These are phyloP conservation scores for Drosophila nr. fundita DNA, from an alignment of 2,888 invertebrate genomes.

Conservation along the genomic window DNA sequence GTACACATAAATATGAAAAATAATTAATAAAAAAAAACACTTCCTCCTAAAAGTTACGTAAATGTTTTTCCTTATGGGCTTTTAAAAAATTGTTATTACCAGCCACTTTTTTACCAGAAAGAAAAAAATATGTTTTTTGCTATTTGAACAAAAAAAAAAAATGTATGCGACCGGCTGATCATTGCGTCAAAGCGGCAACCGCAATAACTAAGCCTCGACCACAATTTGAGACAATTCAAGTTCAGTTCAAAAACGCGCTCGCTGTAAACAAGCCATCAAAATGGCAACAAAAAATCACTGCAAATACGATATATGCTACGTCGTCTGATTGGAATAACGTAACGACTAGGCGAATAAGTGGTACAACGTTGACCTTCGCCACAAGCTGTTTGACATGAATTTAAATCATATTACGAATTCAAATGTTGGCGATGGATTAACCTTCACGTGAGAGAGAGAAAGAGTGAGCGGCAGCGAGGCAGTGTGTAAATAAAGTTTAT, in stretches of 20 bases:
- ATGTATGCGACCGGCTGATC: slow-evolving; percentile 35
- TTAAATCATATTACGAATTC: slow-evolving; percentile 37
- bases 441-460: slow-evolving; percentile 45
- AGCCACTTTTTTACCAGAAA: slow-evolving; percentile 17
- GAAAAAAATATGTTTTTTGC: not conserved
- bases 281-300: slow-evolving; percentile 27
- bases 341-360: slow-evolving; percentile 21
- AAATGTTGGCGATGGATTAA: slow-evolving; percentile 8
- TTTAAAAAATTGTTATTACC: slow-evolving; percentile 8
- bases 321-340: slow-evolving; percentile 42
- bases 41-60: slow-evolving; percentile 18
- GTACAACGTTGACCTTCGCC: slow-evolving; percentile 45
- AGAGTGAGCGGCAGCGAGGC: not conserved
- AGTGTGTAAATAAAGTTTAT: slow-evolving; percentile 4
- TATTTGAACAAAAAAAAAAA: slow-evolving; percentile 16
- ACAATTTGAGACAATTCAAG: slow-evolving; percentile 65
- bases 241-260: slow-evolving; percentile 56
- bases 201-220: slow-evolving; percentile 42
- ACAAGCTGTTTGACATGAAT: slow-evolving; percentile 56
- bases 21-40: slow-evolving; percentile 7
- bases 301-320: slow-evolving; percentile 31
- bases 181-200: slow-evolving; percentile 50
- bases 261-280: slow-evolving; percentile 41
- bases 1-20: not conserved
- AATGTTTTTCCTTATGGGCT: slow-evolving; percentile 26